These are phyloP conservation scores for Drosophila lacicola DNA, from an alignment of 2,888 invertebrate genomes.

Conservation along the genomic window DNA sequence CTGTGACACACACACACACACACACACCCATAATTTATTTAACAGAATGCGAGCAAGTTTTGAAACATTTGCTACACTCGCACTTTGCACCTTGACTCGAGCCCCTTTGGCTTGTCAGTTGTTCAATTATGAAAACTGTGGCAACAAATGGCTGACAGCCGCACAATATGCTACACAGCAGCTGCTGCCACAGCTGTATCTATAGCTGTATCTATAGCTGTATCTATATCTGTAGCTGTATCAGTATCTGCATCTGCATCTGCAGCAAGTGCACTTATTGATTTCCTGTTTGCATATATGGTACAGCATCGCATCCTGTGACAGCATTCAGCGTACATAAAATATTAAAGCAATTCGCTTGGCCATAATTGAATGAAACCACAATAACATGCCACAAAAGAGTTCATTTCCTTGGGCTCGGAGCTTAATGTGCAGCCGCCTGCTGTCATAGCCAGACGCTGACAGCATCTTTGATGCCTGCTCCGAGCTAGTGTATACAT, in stretches of 20 bases:
- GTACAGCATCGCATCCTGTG: slow-evolving; percentile 1
- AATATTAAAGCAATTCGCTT: slow-evolving; percentile 54
- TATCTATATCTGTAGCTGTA: background rate
- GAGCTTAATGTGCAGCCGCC: background rate
- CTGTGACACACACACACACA: slow-evolving; percentile 17
- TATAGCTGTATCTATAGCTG: background rate
- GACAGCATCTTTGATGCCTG: slow-evolving; percentile 31
- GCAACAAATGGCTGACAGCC: slow-evolving; percentile 26
- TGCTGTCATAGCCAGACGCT: background rate
- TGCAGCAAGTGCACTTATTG: slow-evolving; percentile 34
- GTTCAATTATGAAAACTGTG: slow-evolving; percentile 44
- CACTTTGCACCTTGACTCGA: slow-evolving; percentile 34
- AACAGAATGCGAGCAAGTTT: background rate
- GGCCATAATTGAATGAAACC: slow-evolving; percentile 66
- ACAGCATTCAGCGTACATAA: slow-evolving; percentile 33
- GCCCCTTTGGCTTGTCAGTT: slow-evolving; percentile 23
- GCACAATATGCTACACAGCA: background rate
- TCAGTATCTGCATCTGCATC: background rate
- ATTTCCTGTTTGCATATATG: slow-evolving; percentile 25
- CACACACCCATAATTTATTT: slow-evolving; percentile 25
- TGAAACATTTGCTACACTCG: slow-evolving; percentile 6
- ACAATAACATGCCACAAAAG: slow-evolving; percentile 47
- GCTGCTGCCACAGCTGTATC: slow-evolving; percentile 2
- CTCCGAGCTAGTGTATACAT: slow-evolving; percentile 37
- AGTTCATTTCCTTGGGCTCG: slow-evolving; percentile 26